These are phyloP conservation scores for Mycteria americana DNA, from an alignment of 2,797 vertebrate species.

Conservation along the genomic window DNA sequence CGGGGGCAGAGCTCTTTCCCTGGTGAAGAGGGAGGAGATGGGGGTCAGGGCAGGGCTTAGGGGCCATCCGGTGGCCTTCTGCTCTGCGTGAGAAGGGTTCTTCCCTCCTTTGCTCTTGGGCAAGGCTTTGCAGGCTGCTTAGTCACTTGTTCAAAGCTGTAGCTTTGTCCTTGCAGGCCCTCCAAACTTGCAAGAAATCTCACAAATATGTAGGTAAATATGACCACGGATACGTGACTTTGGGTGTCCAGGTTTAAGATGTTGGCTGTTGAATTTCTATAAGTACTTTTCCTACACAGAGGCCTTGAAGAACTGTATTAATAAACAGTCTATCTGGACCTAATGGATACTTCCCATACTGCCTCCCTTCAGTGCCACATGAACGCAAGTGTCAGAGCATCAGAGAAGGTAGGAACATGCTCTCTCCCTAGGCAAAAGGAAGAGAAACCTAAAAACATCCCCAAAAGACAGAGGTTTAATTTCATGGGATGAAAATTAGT, in stretches of 20 bases:
- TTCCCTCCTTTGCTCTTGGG: background rate
- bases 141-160: background rate
- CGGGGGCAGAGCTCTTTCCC: background rate
- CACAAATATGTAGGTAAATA: background rate
- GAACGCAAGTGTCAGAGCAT: background rate
- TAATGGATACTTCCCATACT: background rate
- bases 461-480: background rate
- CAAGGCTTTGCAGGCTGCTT: background rate
- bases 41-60: background rate
- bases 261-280: background rate
- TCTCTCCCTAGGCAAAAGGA: background rate
- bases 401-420: background rate
- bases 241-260: background rate
- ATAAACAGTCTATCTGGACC: background rate
- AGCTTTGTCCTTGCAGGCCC: background rate
- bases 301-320: background rate
- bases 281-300: background rate
- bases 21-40: background rate
- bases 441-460: background rate
- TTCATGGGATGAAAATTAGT: background rate
- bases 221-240: background rate
- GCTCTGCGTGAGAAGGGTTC: background rate
- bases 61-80: background rate
- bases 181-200: background rate
- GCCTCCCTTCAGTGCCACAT: background rate